Base-by-base conservation (phyloP, 1,140 invertebrate species). In the Nixonia krombeini region DNA sequence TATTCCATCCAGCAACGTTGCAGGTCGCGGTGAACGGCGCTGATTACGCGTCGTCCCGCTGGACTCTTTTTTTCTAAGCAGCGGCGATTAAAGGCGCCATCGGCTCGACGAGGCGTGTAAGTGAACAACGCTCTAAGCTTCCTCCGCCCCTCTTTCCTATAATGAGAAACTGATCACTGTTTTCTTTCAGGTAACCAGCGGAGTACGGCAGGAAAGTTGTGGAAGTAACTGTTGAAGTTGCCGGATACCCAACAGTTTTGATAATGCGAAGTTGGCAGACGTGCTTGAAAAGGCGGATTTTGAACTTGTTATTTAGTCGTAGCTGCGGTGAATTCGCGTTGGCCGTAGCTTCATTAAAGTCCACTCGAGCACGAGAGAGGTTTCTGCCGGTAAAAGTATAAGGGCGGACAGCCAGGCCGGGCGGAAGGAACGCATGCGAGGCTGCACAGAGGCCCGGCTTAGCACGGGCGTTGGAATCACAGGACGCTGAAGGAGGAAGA, bases 301-400 rank as follows among this genome's bases (percentile, higher is more conserved):
- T 68, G 44, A 58, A 63, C 63, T 70, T 70, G 63, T 57, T 64
- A 56, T 56, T 64, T 64, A 41, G 58, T 66, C 44, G 58, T 52
- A 61, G 57, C 57, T 57, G 51, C 44, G 65, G 70, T 52, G 57
- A 73, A 62, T 66, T 29, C 45, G 53, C 55, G 53, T 41, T 17
- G 44, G 42, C 55, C 47, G 63, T 61, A 61, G 64, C 67, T 73
- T 73, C 66, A 73, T 73, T 73, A 70, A 73, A 70, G 56, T 41
- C 55, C 71, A 73, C 71, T 70, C 63, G 46, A 57, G 35, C 42
- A 52, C 49, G 51, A 63, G 52, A 65, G 33, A 47, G 28, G 26
- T 18, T 18, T 37, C 53, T 21, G 16, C 35, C 26, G 42, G 35
- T 28, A 63, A 55, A 35, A 63, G 29, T 35, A 10, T 63, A 55